Conservation (phyloP, 1,140 invertebrate genomes). For the Apis laboriosa region DNA sequence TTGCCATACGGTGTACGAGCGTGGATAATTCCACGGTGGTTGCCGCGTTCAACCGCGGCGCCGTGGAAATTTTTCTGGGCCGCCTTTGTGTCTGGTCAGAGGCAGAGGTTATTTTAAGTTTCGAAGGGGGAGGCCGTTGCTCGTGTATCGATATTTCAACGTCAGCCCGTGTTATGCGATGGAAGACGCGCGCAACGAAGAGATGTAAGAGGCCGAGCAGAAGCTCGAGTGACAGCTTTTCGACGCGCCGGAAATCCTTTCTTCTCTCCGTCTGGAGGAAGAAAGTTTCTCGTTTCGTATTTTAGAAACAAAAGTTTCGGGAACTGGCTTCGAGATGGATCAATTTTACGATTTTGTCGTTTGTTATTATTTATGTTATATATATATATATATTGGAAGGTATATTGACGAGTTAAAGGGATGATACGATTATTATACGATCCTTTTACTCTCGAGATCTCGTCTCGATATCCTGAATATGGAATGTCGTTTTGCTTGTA, state of each 20-base stretch:
- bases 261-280: no score
- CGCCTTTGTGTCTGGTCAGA: slow-evolving; percentile 38
- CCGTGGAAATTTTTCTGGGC: slow-evolving; percentile 37
- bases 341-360: no score
- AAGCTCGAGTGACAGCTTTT: not conserved
- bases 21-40: slow-evolving; percentile 20
- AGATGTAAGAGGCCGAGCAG: not conserved
- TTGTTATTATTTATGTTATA: no score
- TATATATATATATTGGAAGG: no score
- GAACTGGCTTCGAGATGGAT: no score
- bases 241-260: not conserved
- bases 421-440: no score
- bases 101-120: slow-evolving; percentile 25
- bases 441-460: no score
- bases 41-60: slow-evolving; percentile 7
- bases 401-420: no score
- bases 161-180: slow-evolving; percentile 37
- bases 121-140: not conserved
- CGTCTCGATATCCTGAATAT: no score
- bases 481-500: no score
- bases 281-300: no score
- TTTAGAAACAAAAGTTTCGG: no score
- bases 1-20: slow-evolving; percentile 30
- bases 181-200: not conserved
- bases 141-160: slow-evolving; percentile 47